phyloP scores from a whole-genome alignment of 2,113 vertebrate genomes.

The Eulacestoma nigropectus region DNA sequence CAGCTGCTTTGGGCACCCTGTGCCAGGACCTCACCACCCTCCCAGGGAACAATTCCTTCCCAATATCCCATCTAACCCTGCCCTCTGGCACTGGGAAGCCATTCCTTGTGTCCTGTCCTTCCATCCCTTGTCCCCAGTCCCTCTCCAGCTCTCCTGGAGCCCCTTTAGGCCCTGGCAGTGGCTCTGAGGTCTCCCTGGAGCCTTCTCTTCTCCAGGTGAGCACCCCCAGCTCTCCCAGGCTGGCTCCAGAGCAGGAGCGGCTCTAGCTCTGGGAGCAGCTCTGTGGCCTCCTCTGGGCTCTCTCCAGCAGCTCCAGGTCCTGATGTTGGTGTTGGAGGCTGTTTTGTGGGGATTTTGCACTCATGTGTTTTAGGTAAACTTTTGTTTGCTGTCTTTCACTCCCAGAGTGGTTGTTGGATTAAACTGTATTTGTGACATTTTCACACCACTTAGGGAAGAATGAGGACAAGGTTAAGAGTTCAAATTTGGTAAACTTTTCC shows the following conservation, averaged over 20 bases:
- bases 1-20: not conserved
- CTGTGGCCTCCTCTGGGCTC: rapidly evolving
- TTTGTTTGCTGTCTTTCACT: not conserved
- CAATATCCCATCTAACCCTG: not conserved
- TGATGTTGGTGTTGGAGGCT: not conserved
- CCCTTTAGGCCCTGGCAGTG: not conserved
- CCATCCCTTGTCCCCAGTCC: not conserved
- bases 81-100: not conserved
- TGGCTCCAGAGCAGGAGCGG: not conserved
- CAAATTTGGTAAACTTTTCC: not conserved
- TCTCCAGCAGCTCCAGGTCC: not conserved
- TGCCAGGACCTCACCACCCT: rapidly evolving
- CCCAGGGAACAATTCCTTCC: rapidly evolving
- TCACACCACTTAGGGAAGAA: not conserved
- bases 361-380: not conserved
- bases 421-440: not conserved
- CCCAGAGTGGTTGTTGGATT: not conserved
- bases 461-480: not conserved
- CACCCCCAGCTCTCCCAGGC: not conserved
- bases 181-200: not conserved
- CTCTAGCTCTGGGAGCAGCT: not conserved
- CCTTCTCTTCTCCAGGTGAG: not conserved
- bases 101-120: not conserved
- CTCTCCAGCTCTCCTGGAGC: not conserved
- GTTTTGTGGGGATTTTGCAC: not conserved